Percentiles rank a stretch among this genome's conserved stretches.
These are phyloP conservation scores for Emydura subglobosa DNA, from an alignment of 2,113 vertebrate species.

Conservation along the genomic window DNA sequence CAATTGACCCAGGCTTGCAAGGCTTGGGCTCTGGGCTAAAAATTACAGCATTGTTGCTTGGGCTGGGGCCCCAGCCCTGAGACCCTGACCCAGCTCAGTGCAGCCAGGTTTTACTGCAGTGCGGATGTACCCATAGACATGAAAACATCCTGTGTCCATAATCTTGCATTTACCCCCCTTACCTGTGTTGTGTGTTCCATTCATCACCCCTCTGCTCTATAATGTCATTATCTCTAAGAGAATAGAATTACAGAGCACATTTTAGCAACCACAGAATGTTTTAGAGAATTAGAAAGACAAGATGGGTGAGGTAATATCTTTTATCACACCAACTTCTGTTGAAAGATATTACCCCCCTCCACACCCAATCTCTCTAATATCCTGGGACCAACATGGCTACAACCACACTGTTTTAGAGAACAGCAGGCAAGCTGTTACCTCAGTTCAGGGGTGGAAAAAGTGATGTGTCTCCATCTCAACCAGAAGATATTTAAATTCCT, in stretches of 20 bases:
- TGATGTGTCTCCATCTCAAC: not conserved
- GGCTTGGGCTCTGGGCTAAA: not conserved
- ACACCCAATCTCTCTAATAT: not conserved
- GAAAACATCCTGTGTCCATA: not conserved
- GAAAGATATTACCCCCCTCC: not conserved
- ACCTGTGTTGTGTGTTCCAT: not conserved
- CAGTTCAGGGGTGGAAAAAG: not conserved
- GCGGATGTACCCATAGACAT: not conserved
- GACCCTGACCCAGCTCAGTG: not conserved
- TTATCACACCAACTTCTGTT: not conserved
- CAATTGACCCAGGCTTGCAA: not conserved
- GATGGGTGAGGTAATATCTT: not conserved
- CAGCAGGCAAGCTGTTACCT: not conserved
- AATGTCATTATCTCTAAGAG: slow-evolving; percentile 33
- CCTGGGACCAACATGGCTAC: too few species aligned
- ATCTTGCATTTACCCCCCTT: not conserved
- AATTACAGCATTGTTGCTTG: not conserved
- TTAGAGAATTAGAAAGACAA: not conserved
- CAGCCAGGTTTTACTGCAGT: not conserved
- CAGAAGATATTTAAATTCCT: not conserved
- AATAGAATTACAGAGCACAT: slow-evolving; percentile 42
- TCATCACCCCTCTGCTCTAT: slow-evolving; percentile 27
- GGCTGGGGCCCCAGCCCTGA: not conserved
- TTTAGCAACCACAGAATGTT: slow-evolving; percentile 22
- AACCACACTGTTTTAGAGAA: not conserved